Evolutionary conservation across 2,797 vertebrate genomes (phyloP), one percentile per base, ranked within the genome.

Genomic region (Amniataba percoides): DNA sequence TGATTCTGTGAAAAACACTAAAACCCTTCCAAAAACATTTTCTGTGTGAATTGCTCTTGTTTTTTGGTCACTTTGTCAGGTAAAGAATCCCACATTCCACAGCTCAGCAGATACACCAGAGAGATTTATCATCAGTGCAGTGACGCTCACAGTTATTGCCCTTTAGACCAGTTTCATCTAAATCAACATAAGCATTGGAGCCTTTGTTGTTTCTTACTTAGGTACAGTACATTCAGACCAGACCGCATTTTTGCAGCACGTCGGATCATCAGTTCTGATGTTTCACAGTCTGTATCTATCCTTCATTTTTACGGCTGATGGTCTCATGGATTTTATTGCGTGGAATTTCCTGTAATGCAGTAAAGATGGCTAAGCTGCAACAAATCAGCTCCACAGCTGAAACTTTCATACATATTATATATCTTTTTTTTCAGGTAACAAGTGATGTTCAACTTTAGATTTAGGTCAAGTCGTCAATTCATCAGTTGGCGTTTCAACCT

Each of bases 321-420:
- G 59, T 77, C 63, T 74, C 72, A 73, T 71, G 63, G 63, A 75
- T 81, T 83, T 87, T 74, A 87, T 69, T 78, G 59, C 19, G 57
- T 80, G 80, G 80, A 89, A 88, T 91, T 88, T 86, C 71, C 87
- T 84, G 66, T 66, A 85, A 87, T 66, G 48, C 64, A 70, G 60
- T 74, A 58, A 88, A 86, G 80, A 82, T 83, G 77, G 61, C 56
- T 64, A 7, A 49, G 53, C 83, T 84, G 72, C 70, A 86, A 73
- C 74, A 81, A 81, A 87, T 87, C 80, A 78, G 27, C 57, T 70
- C 63, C 56, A 67, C 61, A 46, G 61, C 74, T 74, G 23, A 67
- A 81, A 62, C 42, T 23, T 72, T 61, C 34, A 34, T n/a, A 40
- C 36, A 10, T 9, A 5, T 18, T 62, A 45, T 62, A 45, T 36